Evolutionary conservation across 2,113 vertebrate genomes (phyloP).

Genomic region (Excalfactoria chinensis): DNA sequence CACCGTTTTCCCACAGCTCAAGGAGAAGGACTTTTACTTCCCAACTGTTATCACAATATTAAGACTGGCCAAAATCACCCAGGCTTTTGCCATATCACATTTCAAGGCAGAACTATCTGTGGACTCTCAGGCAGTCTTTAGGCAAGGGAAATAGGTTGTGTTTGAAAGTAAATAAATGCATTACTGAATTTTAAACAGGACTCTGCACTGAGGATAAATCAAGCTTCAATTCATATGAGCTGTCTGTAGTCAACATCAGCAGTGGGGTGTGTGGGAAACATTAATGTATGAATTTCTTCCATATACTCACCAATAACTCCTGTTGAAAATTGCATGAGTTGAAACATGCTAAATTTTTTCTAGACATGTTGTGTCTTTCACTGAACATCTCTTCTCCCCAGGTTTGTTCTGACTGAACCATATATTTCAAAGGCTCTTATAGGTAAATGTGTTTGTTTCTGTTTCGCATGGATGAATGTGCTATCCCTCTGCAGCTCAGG

Average conservation of each 20-base stretch:
- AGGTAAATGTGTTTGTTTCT: background rate
- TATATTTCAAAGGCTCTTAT: background rate
- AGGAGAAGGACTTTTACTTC: background rate
- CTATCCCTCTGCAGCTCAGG: background rate
- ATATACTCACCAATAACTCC: background rate
- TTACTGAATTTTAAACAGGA: constrained; percentile 53
- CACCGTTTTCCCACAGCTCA: background rate
- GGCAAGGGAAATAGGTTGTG: constrained; percentile 20
- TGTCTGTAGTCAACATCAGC: background rate
- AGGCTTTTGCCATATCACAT: constrained; percentile 41
- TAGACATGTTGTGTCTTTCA: background rate
- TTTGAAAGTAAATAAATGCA: background rate
- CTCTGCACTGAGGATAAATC: constrained; percentile 45
- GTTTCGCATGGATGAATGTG: background rate
- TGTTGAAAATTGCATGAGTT: background rate
- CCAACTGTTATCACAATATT: background rate
- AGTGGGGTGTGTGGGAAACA: background rate
- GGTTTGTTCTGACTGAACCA: background rate
- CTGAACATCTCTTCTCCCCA: background rate
- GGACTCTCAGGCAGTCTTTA: constrained; percentile 52
- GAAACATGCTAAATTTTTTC: background rate
- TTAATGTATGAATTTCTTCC: background rate
- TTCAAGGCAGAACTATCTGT: constrained; percentile 65
- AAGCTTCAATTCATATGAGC: constrained; percentile 10
- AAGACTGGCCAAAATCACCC: constrained; percentile 14